Percentiles rank a stretch among this genome's conserved stretches.
phyloP scores from a whole-genome alignment of 1,140 invertebrate genomes.

The Tyrophagus putrescentiae region DNA sequence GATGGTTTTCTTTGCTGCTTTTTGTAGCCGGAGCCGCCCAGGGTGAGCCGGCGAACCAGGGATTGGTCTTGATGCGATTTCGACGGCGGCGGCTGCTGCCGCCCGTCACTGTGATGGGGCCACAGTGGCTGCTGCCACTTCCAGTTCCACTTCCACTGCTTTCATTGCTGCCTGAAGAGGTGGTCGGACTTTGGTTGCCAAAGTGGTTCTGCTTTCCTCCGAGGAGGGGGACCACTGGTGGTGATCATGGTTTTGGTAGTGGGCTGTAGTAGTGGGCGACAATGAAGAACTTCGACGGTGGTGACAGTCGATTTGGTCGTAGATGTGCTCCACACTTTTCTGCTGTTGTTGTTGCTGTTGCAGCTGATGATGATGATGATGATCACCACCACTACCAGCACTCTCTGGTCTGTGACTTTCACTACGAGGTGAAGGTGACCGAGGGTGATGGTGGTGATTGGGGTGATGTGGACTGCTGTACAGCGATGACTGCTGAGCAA shows the following conservation, averaged over 20 bases:
- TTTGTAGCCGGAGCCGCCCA: no score
- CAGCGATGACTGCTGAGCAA: neutral
- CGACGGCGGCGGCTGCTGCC: neutral
- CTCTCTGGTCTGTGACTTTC: no score
- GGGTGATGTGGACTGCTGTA: neutral
- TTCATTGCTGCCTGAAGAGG: no score
- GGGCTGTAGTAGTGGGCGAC: neutral
- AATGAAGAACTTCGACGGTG: no score
- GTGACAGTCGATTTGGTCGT: neutral
- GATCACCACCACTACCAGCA: no score
- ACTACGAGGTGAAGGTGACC: neutral
- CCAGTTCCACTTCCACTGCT: no score
- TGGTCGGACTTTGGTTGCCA: no score
- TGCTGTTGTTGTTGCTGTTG: no score
- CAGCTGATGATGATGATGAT: no score
- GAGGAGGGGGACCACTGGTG: no score
- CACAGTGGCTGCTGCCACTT: no score
- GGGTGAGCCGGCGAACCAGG: conserved; percentile 3
- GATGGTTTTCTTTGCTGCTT: neutral
- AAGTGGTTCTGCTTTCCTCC: no score
- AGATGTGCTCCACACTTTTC: neutral
- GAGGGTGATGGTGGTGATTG: neutral
- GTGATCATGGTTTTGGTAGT: neutral
- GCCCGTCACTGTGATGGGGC: conserved; percentile 1
- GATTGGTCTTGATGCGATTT: conserved; percentile 2